Evolutionary conservation across 30 jellyfish, hydroid and myxozoan genomes (phyloP).

Genomic region (Hydractinia symbiolongicarpus): DNA sequence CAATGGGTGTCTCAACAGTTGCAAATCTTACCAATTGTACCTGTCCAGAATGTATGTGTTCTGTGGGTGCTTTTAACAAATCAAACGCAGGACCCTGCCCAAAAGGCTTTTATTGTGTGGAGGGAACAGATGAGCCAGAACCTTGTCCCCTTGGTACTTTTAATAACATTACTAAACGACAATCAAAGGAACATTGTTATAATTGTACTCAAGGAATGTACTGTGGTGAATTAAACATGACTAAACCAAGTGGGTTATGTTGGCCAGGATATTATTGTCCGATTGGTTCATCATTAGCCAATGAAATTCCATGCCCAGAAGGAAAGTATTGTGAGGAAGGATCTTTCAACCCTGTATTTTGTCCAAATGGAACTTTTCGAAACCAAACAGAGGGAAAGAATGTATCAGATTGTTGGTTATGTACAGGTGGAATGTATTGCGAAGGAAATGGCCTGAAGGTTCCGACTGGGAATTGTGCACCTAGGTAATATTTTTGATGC

Average conservation of each 20-base stretch:
- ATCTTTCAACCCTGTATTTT: conserved; percentile 43
- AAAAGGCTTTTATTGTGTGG: conserved; percentile 84
- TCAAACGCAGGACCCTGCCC: conserved; percentile 99
- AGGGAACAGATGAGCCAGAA: conserved; percentile 77
- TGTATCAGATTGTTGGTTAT: conserved; percentile 72
- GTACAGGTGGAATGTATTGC: conserved; percentile 95
- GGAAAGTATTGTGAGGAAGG: conserved; percentile 74
- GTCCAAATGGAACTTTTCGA: conserved; percentile 88
- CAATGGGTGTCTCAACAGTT: conserved; percentile 43
- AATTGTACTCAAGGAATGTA: conserved; percentile 86
- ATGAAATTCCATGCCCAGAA: conserved; percentile 76
- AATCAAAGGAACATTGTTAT: conserved; percentile 59
- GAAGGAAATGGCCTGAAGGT: conserved; percentile 57
- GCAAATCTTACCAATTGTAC: conserved; percentile 67
- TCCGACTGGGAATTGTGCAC: conserved; percentile 95
- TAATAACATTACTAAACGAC: conserved; percentile 61
- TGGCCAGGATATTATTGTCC: conserved; percentile 98
- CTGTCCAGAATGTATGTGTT: conserved; percentile 67
- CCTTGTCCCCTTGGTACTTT: conserved; percentile 97
- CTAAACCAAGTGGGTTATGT: conserved; percentile 78
- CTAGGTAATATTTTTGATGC: conserved; percentile 52
- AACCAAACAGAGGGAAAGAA: conserved; percentile 79
- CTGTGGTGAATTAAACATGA: conserved; percentile 69
- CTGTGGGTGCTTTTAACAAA: conserved; percentile 74
- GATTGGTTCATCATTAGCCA: conserved; percentile 71